Evolutionary conservation across 2,888 invertebrate species (phyloP), one percentile per base, ranked within the genome.

Genomic region (Megaustenia siamemsis): DNA sequence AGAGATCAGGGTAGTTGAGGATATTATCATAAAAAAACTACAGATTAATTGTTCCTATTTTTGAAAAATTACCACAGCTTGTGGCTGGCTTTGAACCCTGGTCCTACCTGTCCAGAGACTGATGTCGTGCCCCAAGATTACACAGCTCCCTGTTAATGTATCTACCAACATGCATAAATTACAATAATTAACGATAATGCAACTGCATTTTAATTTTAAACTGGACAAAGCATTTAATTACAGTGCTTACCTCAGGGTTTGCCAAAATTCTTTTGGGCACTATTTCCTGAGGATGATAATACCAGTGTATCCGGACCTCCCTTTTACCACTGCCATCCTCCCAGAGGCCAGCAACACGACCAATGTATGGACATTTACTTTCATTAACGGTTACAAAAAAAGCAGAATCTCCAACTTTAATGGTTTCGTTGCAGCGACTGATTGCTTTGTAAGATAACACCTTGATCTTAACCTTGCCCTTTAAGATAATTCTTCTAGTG

Each of bases 231-330:
- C 12, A 12, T 45, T 6, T 10, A 45, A 10, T 45, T 45, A 45
- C 32, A 73, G 28, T 18, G 63, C 86, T 78, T 87, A 94, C 94
- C 93, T 96, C 96, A 83, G 97, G 95, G 89, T 96, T 96, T 79
- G 92, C 91, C 28, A 94, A 89, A 82, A 93, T 92, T 82, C 95
- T 95, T 78, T 94, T 94, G 32, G 97, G 97, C 63, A 96, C 95
- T 0, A 98, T 98, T 94, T 98, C 98, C 94, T 98, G 98, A 0
- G 98, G 98, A 94, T 98, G 98, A 95, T 98, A 98, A 95, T 98
- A 98, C 98, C 98, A 98, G 93, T 97, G 96, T 78, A 98, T 98
- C 89, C 96, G 96, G 71, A 98, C 98, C 71, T 97, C 96, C 97
- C 97, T 98, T 92, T 96, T 97, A 56, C 96, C 96, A 63, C 96